phyloP scores from a whole-genome alignment of 92 coral and sea anemone species.

The Montipora capitata region DNA sequence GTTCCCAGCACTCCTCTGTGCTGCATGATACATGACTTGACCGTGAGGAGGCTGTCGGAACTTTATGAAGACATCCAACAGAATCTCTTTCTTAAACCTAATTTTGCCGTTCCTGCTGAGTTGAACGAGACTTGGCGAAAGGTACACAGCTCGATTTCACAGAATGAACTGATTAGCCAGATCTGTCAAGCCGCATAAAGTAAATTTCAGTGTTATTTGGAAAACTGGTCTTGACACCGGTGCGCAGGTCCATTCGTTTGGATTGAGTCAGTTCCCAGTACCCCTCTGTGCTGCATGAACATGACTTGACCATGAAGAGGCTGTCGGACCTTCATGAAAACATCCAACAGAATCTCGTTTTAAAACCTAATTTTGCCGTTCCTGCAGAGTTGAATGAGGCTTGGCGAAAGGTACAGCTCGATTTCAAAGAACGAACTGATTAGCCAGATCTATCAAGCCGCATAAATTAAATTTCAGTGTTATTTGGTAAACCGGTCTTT shows the following conservation, averaged over 20 bases:
- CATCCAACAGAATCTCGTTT: constrained; percentile 65
- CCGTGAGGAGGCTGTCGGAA: background rate
- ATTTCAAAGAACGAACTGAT: background rate
- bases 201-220: constrained; percentile 23
- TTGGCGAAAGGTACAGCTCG: constrained; percentile 74
- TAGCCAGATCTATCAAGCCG: background rate
- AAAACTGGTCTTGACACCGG: constrained; percentile 78
- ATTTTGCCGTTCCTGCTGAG: constrained; percentile 77
- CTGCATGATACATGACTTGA: no score
- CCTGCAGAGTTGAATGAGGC: constrained; percentile 77
- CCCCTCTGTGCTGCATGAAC: constrained; percentile 82
- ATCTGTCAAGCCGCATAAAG: no score
- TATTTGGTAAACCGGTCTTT: no score
- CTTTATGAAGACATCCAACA: constrained; percentile 69
- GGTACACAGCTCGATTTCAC: background rate
- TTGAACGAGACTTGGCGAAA: constrained; percentile 78
- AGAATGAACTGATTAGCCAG: background rate
- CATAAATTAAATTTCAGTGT: no score
- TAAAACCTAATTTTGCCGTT: constrained; percentile 85
- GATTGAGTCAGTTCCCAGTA: constrained; percentile 72
- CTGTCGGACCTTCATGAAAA: constrained; percentile 77
- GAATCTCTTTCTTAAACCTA: constrained; percentile 75
- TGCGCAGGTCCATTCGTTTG: constrained; percentile 78
- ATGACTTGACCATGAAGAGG: constrained; percentile 65
- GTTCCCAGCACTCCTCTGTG: no score